Conservation (phyloP, 1,140 invertebrate species). For the Sinonovacula constricta region DNA sequence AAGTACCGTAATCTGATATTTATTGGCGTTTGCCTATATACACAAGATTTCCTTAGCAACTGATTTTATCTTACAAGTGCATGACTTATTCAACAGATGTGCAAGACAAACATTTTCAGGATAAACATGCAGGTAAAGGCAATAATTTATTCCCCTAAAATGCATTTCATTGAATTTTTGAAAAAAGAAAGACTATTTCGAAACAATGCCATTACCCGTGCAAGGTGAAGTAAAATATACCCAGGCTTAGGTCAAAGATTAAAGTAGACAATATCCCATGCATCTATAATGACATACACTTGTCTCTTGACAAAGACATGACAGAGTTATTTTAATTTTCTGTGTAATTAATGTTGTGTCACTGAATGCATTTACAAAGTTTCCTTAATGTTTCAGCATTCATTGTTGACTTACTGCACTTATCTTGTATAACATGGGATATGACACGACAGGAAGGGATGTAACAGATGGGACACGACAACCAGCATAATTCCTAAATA, state of each 20-base stretch:
- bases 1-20: constrained; percentile 4
- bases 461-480: constrained; percentile 3
- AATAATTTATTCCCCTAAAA: neutral
- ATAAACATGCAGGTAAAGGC: constrained; percentile 4
- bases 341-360: neutral
- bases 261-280: constrained; percentile 4
- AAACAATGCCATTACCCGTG: constrained; percentile 4
- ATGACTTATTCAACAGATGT: constrained; percentile 4
- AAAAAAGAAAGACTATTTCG: constrained; percentile 4
- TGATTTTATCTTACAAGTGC: constrained; percentile 1
- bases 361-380: constrained; percentile 1
- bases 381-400: constrained; percentile 4
- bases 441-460: constrained; percentile 1
- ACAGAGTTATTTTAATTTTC: constrained; percentile 5
- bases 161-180: neutral
- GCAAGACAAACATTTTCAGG: constrained; percentile 4
- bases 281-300: constrained; percentile 1
- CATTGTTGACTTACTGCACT: constrained; percentile 1
- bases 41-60: constrained; percentile 4
- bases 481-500: constrained; percentile 1
- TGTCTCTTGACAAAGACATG: constrained; percentile 1
- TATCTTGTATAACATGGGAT: constrained; percentile 4
- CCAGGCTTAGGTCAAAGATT: constrained; percentile 1
- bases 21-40: constrained; percentile 4
- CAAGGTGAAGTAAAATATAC: constrained; percentile 4